Evolutionary conservation across 2,888 invertebrate species (phyloP), one percentile per base, ranked within the genome.

Genomic region (Creontiades dilutus): DNA sequence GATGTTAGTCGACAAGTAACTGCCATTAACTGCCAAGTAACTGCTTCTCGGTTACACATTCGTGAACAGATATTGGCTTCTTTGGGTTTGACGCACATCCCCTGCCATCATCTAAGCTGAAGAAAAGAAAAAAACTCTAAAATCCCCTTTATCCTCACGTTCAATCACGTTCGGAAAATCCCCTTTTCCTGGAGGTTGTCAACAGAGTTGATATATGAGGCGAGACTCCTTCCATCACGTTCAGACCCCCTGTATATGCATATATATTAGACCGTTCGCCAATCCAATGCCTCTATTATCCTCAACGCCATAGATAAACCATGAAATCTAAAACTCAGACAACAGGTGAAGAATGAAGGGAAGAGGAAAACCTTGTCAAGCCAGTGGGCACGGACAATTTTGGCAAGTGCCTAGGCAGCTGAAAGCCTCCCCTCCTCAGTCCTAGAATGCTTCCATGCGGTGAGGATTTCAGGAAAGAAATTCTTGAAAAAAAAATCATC

Each of bases 201-300:
- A 68, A 68, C 68, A 68, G 27, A 68, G 68, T 68, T 68, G 68
- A 68, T 68, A 68, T 23, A 68, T 68, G 68, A 68, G 68, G 68
- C n/a, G 12, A 19, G 68, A 23, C 68, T 23, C 11, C 68, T n/a
- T 23, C 19, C 68, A 23, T 19, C 68, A 68, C 68, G 68, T 23
- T 23, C 19, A 12, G 27, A 19, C 19, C 19, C 68, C 23, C 68
- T n/a, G 19, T 68, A 68, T 68, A 68, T 68, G 68, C 68, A 68
- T 68, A 23, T 68, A 68, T 68, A 68, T 68, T 68, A 68, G 23
- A 68, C 19, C 68, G 19, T 68, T 68, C 68, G 7, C 23, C 68
- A 7, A 11, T 23, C 68, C 68, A 68, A 68, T 23, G 68, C 68
- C 23, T 68, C 23, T 23, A 68, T 68, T 68, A 68, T 68, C 68